Percentiles rank a stretch among this genome's conserved stretches.
Evolutionary conservation across 2,113 vertebrate species (phyloP).

Genomic region (Mormoops blainvillei): DNA sequence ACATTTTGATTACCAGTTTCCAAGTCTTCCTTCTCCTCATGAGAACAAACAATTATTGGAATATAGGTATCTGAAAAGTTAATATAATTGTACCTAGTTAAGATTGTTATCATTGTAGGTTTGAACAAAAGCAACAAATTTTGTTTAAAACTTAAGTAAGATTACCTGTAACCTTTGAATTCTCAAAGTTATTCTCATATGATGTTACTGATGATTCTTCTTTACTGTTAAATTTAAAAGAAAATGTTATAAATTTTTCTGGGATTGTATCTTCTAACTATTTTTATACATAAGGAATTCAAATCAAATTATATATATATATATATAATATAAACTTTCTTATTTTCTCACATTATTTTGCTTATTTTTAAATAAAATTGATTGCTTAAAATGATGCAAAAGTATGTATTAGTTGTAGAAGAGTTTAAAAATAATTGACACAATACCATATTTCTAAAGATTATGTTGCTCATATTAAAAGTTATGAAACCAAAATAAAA

Average conservation of each 20-base stretch:
- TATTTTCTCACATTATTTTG: background rate
- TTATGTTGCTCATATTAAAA: background rate
- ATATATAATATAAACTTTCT: background rate
- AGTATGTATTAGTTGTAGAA: background rate
- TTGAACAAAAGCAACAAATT: constrained; percentile 24
- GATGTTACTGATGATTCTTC: constrained; percentile 76
- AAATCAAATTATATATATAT: constrained; percentile 23
- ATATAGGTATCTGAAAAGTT: constrained; percentile 78
- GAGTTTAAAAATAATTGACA: background rate
- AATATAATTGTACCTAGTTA: constrained; percentile 63
- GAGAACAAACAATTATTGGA: constrained; percentile 80
- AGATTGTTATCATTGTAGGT: background rate
- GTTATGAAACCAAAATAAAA: background rate
- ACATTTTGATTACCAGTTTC: constrained; percentile 69
- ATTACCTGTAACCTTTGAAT: constrained; percentile 79
- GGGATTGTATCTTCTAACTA: background rate
- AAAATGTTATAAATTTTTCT: constrained; percentile 60
- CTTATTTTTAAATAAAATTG: constrained; percentile 5
- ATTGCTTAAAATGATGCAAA: background rate
- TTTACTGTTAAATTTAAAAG: constrained; percentile 80
- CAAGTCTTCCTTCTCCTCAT: constrained; percentile 73
- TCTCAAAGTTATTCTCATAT: constrained; percentile 72
- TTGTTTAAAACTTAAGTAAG: constrained; percentile 33
- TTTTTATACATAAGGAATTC: background rate
- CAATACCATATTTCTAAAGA: background rate